phyloP scores from a whole-genome alignment of 1,140 invertebrate genomes.

The Camponotus pennsylvanicus region DNA sequence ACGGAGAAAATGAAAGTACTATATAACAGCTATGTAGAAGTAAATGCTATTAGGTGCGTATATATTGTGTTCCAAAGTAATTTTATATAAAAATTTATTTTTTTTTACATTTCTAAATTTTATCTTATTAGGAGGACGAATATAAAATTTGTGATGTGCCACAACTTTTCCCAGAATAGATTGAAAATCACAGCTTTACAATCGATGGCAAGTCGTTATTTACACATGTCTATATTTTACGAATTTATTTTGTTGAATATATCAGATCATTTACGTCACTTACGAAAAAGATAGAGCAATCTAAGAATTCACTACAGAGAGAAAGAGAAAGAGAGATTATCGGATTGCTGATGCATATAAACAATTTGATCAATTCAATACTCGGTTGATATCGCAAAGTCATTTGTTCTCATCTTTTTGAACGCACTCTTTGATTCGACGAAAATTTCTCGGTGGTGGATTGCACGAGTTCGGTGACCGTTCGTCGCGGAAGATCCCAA shows the following conservation, averaged over 20 bases:
- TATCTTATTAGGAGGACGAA: not conserved
- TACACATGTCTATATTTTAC: not conserved
- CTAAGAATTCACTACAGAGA: too few relatives aligned
- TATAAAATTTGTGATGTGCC: not conserved
- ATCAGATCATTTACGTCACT: not conserved
- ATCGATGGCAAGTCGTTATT: not conserved
- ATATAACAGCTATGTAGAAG: not conserved
- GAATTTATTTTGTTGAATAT: not conserved
- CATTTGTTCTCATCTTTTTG: not conserved
- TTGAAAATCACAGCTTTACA: not conserved
- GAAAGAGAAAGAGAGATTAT: too few relatives aligned
- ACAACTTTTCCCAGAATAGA: not conserved
- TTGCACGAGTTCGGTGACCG: constrained; percentile 52
- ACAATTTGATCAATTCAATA: constrained; percentile 21
- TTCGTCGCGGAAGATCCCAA: constrained; percentile 60
- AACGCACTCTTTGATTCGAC: not conserved
- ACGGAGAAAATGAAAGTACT: not conserved
- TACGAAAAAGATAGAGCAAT: not conserved
- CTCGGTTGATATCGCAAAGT: not conserved
- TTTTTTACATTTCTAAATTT: not conserved
- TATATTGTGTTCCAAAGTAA: not conserved
- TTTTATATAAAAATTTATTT: not conserved
- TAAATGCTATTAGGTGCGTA: constrained; percentile 5
- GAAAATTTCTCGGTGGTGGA: constrained; percentile 51
- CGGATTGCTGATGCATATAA: not conserved